A percentile compares a stretch with the other conserved stretches of the same genome.
Conservation (phyloP, 2,888 invertebrate species). For the Hypolimnas misippus region DNA sequence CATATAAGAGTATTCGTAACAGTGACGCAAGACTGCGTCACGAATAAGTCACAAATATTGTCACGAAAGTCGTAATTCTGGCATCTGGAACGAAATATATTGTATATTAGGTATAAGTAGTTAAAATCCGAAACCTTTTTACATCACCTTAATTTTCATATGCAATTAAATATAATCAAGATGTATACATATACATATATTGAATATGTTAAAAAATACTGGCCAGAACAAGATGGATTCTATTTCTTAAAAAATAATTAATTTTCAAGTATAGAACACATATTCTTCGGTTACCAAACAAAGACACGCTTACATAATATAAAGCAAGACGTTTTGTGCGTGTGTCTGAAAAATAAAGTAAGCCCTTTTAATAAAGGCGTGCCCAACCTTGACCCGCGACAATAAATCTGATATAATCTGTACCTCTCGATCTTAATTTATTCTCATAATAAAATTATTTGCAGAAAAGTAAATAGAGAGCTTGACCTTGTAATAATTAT, state of each 20-base stretch:
- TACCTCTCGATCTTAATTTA: slow-evolving; percentile 6
- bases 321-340: background rate
- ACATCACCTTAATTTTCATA: too few species aligned
- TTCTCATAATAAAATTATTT: slow-evolving; percentile 6
- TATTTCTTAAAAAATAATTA: too few species aligned
- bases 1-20: slow-evolving; percentile 64
- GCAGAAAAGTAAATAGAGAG: background rate
- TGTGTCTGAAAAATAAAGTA: slow-evolving; percentile 1
- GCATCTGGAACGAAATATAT: slow-evolving; percentile 47
- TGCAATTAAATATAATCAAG: too few species aligned
- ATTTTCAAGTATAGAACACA: background rate
- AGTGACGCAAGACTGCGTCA: slow-evolving; percentile 60
- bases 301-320: background rate
- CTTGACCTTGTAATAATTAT: too few species aligned
- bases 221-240: too few species aligned
- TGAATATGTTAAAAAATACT: too few species aligned
- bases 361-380: slow-evolving; percentile 2
- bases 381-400: slow-evolving; percentile 22
- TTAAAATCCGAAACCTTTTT: too few species aligned
- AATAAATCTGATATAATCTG: background rate
- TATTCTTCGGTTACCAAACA: background rate
- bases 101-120: too few species aligned
- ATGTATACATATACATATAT: too few species aligned
- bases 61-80: background rate
- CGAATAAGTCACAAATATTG: slow-evolving; percentile 37